Evolutionary conservation across 2,888 invertebrate species (phyloP), one percentile per base, ranked within the genome.

Genomic region (Athalia cordata): DNA sequence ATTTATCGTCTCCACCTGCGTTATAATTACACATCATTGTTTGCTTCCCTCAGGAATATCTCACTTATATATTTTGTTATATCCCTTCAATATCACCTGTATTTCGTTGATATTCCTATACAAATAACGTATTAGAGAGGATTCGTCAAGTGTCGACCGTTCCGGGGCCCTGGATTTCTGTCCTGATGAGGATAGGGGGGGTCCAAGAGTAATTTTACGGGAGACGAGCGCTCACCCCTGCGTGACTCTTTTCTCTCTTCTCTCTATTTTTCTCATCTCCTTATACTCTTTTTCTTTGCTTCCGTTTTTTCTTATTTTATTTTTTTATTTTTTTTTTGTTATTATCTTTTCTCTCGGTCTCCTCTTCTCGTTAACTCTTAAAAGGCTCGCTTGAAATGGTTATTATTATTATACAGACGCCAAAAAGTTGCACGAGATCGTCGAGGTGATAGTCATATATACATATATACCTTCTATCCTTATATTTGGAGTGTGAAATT

Each of bases 141-240:
- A 68, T 68, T 5, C 68, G 68, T 68, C 29, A 52, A 55, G 68
- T 68, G 68, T 52, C 68, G 68, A 68, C 68, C 68, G 43, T 68
- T 68, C 55, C 67, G 52, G 13, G 15, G 49, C 50, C 55, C 66
- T 13, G 66, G 29, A 29, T 29, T 29, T 29, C 29, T 11, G 45
- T 3, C 45, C 61, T 61, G 13, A 9, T 9, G n/a, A n/a, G 61
- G 61, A 1, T 61, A 9, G 13, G 29, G 9, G 9, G 8, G 70
- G 70, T 72, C 70, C 57, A 47, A 72, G 59, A 59, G 70, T 72
- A 72, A 72, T 72, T 72, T 72, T 72, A 72, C 70, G 70, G 70
- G 70, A 72, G 6, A 47, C 59, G 70, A 72, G 70, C 57, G 52
- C 13, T 15, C 70, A 72, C 70, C 70, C 70, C 70, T 59, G 70